phyloP scores from a whole-genome alignment of 2,888 invertebrate genomes.

The Synanthedon myopaeformis region DNA sequence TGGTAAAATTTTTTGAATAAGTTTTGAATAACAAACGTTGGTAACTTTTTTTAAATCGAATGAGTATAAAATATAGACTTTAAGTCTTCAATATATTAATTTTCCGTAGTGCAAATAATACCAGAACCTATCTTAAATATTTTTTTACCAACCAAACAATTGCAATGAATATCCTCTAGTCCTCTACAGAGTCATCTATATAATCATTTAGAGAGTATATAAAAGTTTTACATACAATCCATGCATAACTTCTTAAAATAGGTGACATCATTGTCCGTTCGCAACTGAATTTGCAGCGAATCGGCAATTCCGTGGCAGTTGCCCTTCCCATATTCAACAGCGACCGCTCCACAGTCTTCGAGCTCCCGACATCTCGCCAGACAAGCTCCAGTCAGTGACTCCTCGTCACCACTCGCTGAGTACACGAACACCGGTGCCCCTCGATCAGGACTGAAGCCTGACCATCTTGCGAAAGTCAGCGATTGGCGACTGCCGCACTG shows the following conservation, averaged over 20 bases:
- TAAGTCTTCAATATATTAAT: too few species aligned
- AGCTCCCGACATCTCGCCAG: constrained; percentile 55
- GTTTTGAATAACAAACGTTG: too few species aligned
- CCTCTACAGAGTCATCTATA: too few species aligned
- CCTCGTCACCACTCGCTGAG: constrained; percentile 54
- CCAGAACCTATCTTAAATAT: too few species aligned
- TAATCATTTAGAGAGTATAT: too few species aligned
- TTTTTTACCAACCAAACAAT: too few species aligned
- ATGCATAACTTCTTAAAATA: constrained; percentile 77
- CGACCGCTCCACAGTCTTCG: constrained; percentile 43
- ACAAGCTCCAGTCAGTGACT: constrained; percentile 52
- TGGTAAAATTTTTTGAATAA: too few species aligned
- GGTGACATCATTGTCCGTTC: constrained; percentile 67
- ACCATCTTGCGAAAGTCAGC: constrained; percentile 47
- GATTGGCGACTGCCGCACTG: constrained; percentile 36
- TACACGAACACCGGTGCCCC: constrained; percentile 57
- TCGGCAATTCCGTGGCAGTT: constrained; percentile 57
- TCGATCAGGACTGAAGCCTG: constrained; percentile 43
- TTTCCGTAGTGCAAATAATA: too few species aligned
- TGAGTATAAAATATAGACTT: too few species aligned
- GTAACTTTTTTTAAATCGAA: too few species aligned
- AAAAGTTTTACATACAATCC: constrained; percentile 46
- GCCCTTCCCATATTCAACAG: constrained; percentile 57
- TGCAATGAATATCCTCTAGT: too few species aligned
- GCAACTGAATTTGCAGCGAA: constrained; percentile 23